Evolutionary conservation across 1,140 invertebrate genomes (phyloP), one percentile per base, ranked within the genome.

Genomic region (Caenorhabditis brenneri): DNA sequence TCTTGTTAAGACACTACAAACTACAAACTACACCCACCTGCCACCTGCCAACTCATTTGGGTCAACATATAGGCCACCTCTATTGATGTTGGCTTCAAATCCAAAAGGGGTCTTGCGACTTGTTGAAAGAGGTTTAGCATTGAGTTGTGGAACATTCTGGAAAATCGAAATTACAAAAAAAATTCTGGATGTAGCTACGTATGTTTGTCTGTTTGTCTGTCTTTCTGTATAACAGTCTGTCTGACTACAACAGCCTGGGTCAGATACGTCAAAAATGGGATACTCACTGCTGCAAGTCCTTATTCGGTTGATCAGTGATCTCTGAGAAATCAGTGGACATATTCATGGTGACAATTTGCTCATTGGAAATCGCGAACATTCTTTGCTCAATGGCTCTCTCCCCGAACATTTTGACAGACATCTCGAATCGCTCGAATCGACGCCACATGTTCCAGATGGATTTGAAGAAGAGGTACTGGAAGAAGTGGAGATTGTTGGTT

Each of bases 351-450:
- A 74, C 15, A 10, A 74, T 22, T 24, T 74, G 65, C n/a, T 74
- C 65, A 15, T 74, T 74, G 4, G 65, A 74, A 3, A 74, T 74
- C 10, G 65, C 65, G 22, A 74, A 74, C n/a, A 36, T 74, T 29
- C 24, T 65, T 16, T 33, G 29, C 15, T 39, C 22, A 24, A 74
- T 29, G 12, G 29, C 29, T 10, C n/a, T 10, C 0, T 9, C 27
- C 15, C 65, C 65, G 42, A 74, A 74, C 65, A 74, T 74, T 12
- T 74, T 74, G n/a, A 74, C 65, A 9, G 65, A 74, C 65, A 74
- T 74, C 12, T 74, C 65, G 10, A 74, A 74, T 74, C 65, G 33
- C n/a, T 74, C 65, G 10, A 74, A 74, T 46, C 65, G 36, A 12
- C 65, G 36, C 65, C 65, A 74, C 65, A 74, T 74, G 10, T 74